Percentiles rank a stretch among this genome's conserved stretches.
Evolutionary conservation across 2,888 invertebrate species (phyloP).

Genomic region (Therioaphis trifolii): DNA sequence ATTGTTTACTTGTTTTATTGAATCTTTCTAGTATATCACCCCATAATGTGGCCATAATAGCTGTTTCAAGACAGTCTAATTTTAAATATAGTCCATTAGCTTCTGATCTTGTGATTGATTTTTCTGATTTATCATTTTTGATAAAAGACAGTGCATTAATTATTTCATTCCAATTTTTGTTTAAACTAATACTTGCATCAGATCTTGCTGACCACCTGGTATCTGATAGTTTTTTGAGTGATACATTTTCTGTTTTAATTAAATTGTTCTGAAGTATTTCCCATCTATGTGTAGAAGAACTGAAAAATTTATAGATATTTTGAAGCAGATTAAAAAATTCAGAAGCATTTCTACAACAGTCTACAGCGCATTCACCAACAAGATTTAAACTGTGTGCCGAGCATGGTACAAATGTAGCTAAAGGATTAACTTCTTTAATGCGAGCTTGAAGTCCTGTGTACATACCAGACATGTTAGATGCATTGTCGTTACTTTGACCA

Average conservation of each 20-base stretch:
- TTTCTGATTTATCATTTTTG: background rate
- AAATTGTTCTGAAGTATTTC: background rate
- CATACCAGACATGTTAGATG: constrained; percentile 67
- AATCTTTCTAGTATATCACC: no score
- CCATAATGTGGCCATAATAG: no score
- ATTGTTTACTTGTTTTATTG: no score
- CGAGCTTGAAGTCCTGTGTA: constrained; percentile 66
- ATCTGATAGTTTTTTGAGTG: constrained; percentile 1
- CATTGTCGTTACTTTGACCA: constrained; percentile 67
- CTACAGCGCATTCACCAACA: background rate
- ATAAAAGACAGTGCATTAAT: background rate
- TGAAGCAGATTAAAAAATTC: constrained; percentile 15
- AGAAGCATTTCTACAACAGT: constrained; percentile 9
- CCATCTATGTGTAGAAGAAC: background rate
- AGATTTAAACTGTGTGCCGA: constrained; percentile 67
- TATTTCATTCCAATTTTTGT: constrained; percentile 9
- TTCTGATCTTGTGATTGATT: background rate
- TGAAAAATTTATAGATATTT: constrained; percentile 9
- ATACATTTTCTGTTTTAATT: background rate
- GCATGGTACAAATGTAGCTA: constrained; percentile 67
- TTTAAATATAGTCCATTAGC: background rate
- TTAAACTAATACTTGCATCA: constrained; percentile 27
- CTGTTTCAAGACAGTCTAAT: background rate
- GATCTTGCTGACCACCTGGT: constrained; percentile 9
- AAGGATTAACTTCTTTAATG: constrained; percentile 66